These are phyloP conservation scores for Plebejus anna DNA, from an alignment of 2,888 invertebrate genomes.

Conservation along the genomic window DNA sequence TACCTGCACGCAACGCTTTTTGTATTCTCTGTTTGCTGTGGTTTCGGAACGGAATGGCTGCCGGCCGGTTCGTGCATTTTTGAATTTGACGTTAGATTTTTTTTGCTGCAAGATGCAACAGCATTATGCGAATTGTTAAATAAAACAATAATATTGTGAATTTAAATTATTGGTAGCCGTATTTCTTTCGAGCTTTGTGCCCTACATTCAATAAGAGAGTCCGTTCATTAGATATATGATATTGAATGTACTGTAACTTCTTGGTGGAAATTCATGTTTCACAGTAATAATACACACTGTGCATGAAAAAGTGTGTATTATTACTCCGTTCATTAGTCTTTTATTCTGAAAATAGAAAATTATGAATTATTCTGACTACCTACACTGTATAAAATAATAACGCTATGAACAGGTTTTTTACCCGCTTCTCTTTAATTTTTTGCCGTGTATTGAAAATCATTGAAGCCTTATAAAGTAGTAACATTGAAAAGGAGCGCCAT, in stretches of 20 bases:
- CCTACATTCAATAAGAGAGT: neutral
- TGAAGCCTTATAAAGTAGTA: slow-evolving; percentile 33
- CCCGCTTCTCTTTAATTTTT: slow-evolving; percentile 27
- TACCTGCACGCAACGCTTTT: slow-evolving; percentile 56
- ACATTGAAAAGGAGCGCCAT: slow-evolving; percentile 23
- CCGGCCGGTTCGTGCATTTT: slow-evolving; percentile 17
- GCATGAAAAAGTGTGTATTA: no score
- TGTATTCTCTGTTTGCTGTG: slow-evolving; percentile 39
- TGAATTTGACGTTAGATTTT: slow-evolving; percentile 28
- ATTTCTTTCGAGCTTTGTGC: neutral
- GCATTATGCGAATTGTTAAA: neutral
- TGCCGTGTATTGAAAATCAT: slow-evolving; percentile 33
- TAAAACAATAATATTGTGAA: neutral
- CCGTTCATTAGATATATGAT: neutral
- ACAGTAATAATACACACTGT: no score
- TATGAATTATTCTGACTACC: neutral
- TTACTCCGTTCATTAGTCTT: neutral
- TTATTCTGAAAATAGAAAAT: neutral
- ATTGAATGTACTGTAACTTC: no score
- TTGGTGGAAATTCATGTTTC: no score
- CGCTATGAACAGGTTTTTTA: neutral
- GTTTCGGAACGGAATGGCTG: slow-evolving; percentile 31
- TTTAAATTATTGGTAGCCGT: neutral
- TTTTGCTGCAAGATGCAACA: neutral
- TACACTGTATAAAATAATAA: neutral